These are phyloP conservation scores for Lypha dubia DNA, from an alignment of 2,888 invertebrate genomes.

Conservation along the genomic window DNA sequence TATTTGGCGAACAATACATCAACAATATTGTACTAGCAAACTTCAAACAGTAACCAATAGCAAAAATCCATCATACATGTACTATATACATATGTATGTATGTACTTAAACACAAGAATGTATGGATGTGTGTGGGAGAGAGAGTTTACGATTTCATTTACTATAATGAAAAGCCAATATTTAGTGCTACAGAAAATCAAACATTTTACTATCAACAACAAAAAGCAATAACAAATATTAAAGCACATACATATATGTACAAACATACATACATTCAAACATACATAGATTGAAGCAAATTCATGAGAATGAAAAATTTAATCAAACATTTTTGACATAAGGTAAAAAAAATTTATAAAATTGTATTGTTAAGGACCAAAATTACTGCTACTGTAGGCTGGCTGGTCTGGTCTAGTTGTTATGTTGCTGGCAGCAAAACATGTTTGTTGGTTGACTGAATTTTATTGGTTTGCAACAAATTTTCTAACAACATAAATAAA, in stretches of 20 bases:
- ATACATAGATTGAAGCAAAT: conserved; percentile 10
- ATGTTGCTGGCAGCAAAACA: background rate
- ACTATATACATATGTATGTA: background rate
- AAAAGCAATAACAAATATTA: conserved; percentile 39
- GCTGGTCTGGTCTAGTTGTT: background rate
- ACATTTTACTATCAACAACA: conserved; percentile 46
- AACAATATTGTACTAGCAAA: conserved; percentile 53
- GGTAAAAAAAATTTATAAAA: conserved; percentile 27
- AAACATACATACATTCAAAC: no score
- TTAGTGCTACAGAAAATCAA: conserved; percentile 72
- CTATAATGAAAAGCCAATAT: conserved; percentile 75
- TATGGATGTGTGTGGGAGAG: conserved; percentile 3
- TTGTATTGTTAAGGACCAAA: conserved; percentile 7
- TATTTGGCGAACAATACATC: conserved; percentile 70
- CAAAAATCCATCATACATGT: conserved; percentile 52
- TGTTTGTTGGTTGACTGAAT: conserved; percentile 49
- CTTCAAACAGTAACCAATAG: conserved; percentile 66
- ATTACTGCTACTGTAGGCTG: background rate
- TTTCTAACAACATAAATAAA: conserved; percentile 17
- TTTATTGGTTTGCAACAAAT: conserved; percentile 59
- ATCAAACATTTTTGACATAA: conserved; percentile 35
- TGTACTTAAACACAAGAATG: background rate
- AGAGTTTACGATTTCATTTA: conserved; percentile 72
- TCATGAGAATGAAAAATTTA: background rate
- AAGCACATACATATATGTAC: conserved; percentile 3